Evolutionary conservation across 2,113 vertebrate genomes (phyloP), one percentile per base, ranked within the genome.

Genomic region (Phoenicopterus ruber): DNA sequence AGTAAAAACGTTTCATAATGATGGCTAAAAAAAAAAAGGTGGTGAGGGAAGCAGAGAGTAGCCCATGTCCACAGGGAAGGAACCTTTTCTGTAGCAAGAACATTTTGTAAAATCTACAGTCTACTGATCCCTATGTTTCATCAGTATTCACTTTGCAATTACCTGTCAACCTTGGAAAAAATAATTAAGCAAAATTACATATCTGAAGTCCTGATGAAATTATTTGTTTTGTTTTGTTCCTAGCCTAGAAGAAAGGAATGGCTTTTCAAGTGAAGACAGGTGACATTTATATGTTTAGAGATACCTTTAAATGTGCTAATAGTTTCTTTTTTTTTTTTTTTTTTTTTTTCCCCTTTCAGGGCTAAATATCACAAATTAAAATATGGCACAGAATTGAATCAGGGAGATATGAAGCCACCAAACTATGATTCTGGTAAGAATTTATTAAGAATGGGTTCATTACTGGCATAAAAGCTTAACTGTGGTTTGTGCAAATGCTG

Each of bases 311-410:
- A 67, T 81, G 38, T 88, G 47, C 97, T 97, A 96, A 96, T 94
- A 80, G 77, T 52, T 91, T 94, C 55, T 61, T 90, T 94, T 91
- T 95, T 40, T 94, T 87, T 11, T 52, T 71, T 70, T 70, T 94
- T 86, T 87, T 93, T 61, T 96, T 87, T 44, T 49, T 87, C 10
- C 50, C 74, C 62, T 98, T 96, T 71, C 97, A 99, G 99, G 98
- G 99, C 99, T 94, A 99, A 99, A 97, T 99, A 99, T 97, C 99
- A 99, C 98, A 99, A 99, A 97, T 98, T 99, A 98, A 99, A 99
- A 98, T 99, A 99, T 85, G 99, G 99, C 86, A 99, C 99, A 40
- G 99, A 99, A 95, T 98, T 99, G 97, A 99, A 99, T 98, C 99
- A 99, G 98, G 99, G 99, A 94, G 99, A 99, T 97, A 98, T 99